Evolutionary conservation across 2,797 vertebrate species (phyloP).

Genomic region (Rhinophrynus dorsalis): DNA sequence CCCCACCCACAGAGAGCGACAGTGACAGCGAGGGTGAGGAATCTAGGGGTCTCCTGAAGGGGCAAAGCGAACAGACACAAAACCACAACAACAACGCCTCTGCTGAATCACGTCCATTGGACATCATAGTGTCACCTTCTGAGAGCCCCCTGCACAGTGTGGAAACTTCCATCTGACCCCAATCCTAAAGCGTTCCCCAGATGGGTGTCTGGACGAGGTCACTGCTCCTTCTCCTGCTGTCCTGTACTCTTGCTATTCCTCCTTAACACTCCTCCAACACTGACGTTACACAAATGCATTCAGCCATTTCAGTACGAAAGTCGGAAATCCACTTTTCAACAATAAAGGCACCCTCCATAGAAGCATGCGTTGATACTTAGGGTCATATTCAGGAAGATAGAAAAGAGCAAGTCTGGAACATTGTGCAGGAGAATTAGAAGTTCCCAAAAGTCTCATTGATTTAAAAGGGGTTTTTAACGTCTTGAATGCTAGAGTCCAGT

Average conservation of each 20-base stretch:
- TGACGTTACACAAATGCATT: not conserved
- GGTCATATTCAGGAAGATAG: no score
- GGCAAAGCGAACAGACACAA: constrained; percentile 50
- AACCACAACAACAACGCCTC: constrained; percentile 74
- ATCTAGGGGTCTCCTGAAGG: constrained; percentile 56
- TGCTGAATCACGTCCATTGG: constrained; percentile 59
- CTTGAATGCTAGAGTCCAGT: no score
- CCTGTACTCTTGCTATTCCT: constrained; percentile 30
- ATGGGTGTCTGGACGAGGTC: constrained; percentile 16
- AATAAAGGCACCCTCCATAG: no score
- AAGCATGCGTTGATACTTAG: no score
- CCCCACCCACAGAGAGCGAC: constrained; percentile 72
- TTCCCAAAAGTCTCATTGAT: no score
- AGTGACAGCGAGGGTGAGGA: constrained; percentile 64
- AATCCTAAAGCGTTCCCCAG: constrained; percentile 44
- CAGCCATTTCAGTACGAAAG: not conserved
- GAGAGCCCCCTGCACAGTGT: constrained; percentile 70
- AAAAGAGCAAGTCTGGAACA: no score
- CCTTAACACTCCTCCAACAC: not conserved
- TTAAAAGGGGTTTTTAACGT: no score
- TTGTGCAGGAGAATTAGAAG: no score
- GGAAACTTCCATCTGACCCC: constrained; percentile 78
- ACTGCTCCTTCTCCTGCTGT: constrained; percentile 38
- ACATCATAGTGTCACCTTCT: constrained; percentile 60
- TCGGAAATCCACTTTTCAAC: no score